Percentiles rank a stretch among this genome's conserved stretches.
Conservation (phyloP, 2,797 vertebrate genomes). For the Cercopithecus mitis region DNA sequence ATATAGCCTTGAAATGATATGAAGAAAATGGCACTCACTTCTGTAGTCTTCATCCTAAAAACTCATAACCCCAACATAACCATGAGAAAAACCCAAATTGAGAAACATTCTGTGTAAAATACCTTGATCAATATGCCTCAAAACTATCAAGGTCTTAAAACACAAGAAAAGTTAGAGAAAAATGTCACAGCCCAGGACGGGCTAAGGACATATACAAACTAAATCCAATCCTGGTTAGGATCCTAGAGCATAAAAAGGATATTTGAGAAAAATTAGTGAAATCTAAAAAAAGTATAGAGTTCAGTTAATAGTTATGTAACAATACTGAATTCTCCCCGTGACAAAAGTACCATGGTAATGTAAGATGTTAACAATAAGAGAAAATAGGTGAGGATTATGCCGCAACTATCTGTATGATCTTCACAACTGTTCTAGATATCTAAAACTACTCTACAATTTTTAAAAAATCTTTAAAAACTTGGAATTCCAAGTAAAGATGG, state of each 20-base stretch:
- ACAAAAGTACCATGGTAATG: neutral
- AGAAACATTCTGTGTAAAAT: neutral
- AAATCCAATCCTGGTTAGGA: neutral
- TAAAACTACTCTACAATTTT: neutral
- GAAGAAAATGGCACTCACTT: neutral
- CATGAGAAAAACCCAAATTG: neutral
- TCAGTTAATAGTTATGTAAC: neutral
- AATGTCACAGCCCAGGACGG: neutral
- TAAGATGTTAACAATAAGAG: neutral
- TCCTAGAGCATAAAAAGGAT: neutral
- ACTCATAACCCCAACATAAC: neutral
- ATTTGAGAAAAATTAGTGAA: neutral
- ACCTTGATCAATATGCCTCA: neutral
- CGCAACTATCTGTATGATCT: neutral
- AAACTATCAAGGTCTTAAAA: neutral
- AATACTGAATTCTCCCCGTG: neutral
- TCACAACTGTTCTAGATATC: neutral
- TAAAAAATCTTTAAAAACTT: neutral
- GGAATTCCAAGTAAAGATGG: neutral
- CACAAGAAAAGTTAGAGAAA: neutral
- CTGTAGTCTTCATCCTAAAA: neutral
- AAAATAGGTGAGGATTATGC: neutral
- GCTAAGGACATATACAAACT: neutral
- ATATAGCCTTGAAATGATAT: neutral
- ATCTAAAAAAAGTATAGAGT: neutral